phyloP scores from a whole-genome alignment of 2,797 vertebrate species.

The Phataginus tetradactyla region DNA sequence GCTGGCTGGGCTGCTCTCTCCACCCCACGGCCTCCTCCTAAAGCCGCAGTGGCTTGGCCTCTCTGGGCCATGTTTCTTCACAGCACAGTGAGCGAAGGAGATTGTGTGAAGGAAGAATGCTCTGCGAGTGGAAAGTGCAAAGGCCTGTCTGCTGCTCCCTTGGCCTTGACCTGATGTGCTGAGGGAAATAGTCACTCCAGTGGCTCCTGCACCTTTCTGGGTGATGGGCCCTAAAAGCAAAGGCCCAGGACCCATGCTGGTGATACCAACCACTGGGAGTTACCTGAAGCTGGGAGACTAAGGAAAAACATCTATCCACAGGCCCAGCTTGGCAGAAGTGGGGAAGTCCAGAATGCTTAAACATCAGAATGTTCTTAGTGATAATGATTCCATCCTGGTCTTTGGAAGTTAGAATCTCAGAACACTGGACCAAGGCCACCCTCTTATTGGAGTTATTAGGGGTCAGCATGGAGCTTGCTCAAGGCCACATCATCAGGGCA shows the following conservation, averaged over 20 bases:
- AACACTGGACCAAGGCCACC: not conserved
- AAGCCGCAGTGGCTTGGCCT: accelerated
- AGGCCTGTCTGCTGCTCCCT: not conserved
- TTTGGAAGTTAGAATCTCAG: not conserved
- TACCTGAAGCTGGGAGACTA: not conserved
- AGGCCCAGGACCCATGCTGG: not conserved
- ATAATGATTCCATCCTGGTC: not conserved
- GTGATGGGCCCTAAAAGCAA: not conserved
- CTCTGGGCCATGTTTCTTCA: not conserved
- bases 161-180: not conserved
- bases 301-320: not conserved
- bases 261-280: not conserved
- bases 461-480: not conserved
- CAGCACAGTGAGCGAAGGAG: not conserved
- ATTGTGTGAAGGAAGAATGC: not conserved
- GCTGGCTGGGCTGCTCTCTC: not conserved
- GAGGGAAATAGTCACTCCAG: not conserved
- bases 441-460: not conserved
- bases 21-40: accelerated
- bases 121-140: not conserved
- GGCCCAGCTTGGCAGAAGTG: not conserved
- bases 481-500: not conserved
- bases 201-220: not conserved
- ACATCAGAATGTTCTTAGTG: not conserved
- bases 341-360: not conserved